Conservation (phyloP, 2,888 invertebrate genomes). For the Herminia tarsipennalis region DNA sequence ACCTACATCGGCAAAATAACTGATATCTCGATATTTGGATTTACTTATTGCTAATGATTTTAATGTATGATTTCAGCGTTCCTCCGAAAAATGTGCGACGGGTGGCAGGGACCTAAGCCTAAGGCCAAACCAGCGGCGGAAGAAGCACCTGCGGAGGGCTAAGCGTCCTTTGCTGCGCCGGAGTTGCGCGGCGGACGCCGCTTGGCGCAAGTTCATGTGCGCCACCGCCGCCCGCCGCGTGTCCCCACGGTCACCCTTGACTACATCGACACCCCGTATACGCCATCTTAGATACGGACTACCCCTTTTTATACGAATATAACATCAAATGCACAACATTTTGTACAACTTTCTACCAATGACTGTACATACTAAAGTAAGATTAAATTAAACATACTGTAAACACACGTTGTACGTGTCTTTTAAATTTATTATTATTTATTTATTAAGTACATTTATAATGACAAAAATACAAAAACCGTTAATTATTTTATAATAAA, state of each 20-base stretch:
- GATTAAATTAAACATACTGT: slow-evolving; percentile 82
- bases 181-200: slow-evolving; percentile 30
- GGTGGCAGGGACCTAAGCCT: slow-evolving; percentile 70
- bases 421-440: slow-evolving; percentile 77
- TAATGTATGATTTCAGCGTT: slow-evolving; percentile 87
- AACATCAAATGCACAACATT: slow-evolving; percentile 61
- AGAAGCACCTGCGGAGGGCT: slow-evolving; percentile 70
- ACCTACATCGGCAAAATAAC: slow-evolving; percentile 29
- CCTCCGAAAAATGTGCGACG: slow-evolving; percentile 94
- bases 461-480: slow-evolving; percentile 77
- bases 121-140: slow-evolving; percentile 40
- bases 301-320: slow-evolving; percentile 77
- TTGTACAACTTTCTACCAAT: slow-evolving; percentile 78
- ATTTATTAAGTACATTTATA: slow-evolving; percentile 82
- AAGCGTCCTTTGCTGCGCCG: slow-evolving; percentile 44
- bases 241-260: slow-evolving; percentile 42
- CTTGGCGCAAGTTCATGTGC: slow-evolving; percentile 41
- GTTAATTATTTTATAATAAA: slow-evolving; percentile 84
- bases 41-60: slow-evolving; percentile 9
- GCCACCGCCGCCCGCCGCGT: slow-evolving; percentile 27
- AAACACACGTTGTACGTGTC: slow-evolving; percentile 84
- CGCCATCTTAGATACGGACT: slow-evolving; percentile 76
- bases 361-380: slow-evolving; percentile 84
- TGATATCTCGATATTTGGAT: slow-evolving; percentile 1
- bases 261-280: slow-evolving; percentile 62